A percentile compares a stretch with the other conserved stretches of the same genome.
phyloP scores from a whole-genome alignment of 2,888 invertebrate species.

The Gymnocheta viridis region DNA sequence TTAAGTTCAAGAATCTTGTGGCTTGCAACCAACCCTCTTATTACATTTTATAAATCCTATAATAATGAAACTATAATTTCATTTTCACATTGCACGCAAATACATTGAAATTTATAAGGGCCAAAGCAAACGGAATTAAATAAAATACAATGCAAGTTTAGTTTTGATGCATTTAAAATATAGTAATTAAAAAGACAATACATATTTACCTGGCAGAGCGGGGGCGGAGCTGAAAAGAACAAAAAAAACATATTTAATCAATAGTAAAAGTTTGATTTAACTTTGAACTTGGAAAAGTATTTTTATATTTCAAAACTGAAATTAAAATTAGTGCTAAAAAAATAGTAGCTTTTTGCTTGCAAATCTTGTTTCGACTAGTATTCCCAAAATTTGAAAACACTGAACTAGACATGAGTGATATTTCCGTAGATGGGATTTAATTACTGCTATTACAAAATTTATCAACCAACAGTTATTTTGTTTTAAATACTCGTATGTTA shows the following conservation, averaged over 20 bases:
- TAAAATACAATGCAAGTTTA: slow-evolving; percentile 12
- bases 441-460: no score
- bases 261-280: background rate
- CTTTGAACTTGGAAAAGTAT: background rate
- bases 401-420: no score
- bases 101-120: slow-evolving; percentile 22
- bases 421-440: no score
- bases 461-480: no score
- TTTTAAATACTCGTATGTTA: no score
- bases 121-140: background rate
- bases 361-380: no score
- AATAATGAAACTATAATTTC: slow-evolving; percentile 61
- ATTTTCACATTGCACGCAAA: slow-evolving; percentile 55
- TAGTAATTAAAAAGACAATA: slow-evolving; percentile 50
- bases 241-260: background rate
- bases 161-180: slow-evolving; percentile 40
- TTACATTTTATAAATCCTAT: slow-evolving; percentile 16
- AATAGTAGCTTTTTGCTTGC: no score
- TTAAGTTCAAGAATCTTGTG: slow-evolving; percentile 54
- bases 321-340: background rate
- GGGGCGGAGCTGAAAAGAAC: slow-evolving; percentile 24
- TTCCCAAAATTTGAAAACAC: no score
- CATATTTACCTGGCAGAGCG: background rate
- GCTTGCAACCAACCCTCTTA: slow-evolving; percentile 40
- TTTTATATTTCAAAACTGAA: background rate